Evolutionary conservation across 2,113 vertebrate species (phyloP).

Genomic region (Apteryx owenii): DNA sequence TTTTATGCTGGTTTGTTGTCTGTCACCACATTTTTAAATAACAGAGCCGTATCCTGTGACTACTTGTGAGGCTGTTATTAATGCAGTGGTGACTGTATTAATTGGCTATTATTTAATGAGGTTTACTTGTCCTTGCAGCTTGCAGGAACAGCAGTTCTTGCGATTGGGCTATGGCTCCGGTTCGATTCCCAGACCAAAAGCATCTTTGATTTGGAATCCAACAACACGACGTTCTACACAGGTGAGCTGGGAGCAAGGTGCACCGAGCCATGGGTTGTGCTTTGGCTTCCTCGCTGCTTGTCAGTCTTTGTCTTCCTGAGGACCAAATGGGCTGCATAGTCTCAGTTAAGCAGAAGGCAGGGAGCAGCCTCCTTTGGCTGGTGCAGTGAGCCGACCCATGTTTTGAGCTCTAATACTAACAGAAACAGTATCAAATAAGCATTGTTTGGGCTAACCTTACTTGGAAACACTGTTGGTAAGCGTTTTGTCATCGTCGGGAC

Average conservation of each 20-base stretch:
- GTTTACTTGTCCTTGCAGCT: constrained; percentile 76
- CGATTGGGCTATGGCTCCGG: constrained; percentile 93
- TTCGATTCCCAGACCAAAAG: constrained; percentile 89
- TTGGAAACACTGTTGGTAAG: too few relatives aligned
- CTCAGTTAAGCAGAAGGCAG: neutral
- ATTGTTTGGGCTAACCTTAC: neutral
- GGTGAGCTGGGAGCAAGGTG: constrained; percentile 74
- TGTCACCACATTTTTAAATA: neutral
- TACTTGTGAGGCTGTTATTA: neutral
- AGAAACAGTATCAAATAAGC: too few relatives aligned
- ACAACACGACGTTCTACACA: constrained; percentile 85
- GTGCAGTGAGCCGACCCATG: neutral
- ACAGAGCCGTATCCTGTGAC: neutral
- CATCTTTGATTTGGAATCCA: constrained; percentile 81
- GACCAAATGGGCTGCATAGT: neutral
- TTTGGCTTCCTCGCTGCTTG: neutral
- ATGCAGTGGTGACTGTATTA: neutral
- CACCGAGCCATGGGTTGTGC: accelerated
- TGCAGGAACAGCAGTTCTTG: constrained; percentile 90
- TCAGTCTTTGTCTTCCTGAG: neutral
- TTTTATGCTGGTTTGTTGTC: neutral
- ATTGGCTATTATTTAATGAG: neutral
- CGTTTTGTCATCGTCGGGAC: neutral
- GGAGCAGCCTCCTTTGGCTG: neutral
- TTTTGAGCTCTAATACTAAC: neutral